Conservation (phyloP, 2,888 invertebrate genomes). For the Myopa tessellatipennis region DNA sequence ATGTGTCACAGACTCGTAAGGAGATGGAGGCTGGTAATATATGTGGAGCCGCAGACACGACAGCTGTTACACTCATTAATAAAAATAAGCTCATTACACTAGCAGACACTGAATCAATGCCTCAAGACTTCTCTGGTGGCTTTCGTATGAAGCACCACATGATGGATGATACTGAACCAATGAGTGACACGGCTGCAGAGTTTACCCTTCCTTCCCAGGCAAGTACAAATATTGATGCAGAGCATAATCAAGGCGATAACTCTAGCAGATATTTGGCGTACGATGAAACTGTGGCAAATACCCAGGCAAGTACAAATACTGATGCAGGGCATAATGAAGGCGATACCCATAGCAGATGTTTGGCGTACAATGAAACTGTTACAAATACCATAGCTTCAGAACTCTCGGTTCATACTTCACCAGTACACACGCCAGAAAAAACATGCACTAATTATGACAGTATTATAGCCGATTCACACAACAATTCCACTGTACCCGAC, state of each 20-base stretch:
- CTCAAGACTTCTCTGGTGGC: constrained; percentile 43
- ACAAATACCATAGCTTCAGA: constrained; percentile 28
- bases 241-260: background rate
- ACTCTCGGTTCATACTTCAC: constrained; percentile 4
- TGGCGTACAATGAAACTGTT: background rate
- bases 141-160: background rate
- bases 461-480: background rate
- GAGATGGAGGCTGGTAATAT: constrained; percentile 40
- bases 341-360: background rate
- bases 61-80: background rate
- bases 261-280: constrained; percentile 9
- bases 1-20: constrained; percentile 57
- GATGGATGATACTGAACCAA: constrained; percentile 35
- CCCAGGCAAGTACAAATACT: background rate
- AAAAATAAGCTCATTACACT: constrained; percentile 41
- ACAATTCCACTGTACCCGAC: constrained; percentile 47
- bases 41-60: background rate
- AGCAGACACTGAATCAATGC: constrained; percentile 61
- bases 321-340: constrained; percentile 8
- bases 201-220: background rate
- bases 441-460: constrained; percentile 36
- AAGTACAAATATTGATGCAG: background rate
- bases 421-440: background rate
- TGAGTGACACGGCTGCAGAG: constrained; percentile 27
- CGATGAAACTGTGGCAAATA: constrained; percentile 37